Evolutionary conservation across 2,888 invertebrate species (phyloP).

Genomic region (Cabera pusaria): DNA sequence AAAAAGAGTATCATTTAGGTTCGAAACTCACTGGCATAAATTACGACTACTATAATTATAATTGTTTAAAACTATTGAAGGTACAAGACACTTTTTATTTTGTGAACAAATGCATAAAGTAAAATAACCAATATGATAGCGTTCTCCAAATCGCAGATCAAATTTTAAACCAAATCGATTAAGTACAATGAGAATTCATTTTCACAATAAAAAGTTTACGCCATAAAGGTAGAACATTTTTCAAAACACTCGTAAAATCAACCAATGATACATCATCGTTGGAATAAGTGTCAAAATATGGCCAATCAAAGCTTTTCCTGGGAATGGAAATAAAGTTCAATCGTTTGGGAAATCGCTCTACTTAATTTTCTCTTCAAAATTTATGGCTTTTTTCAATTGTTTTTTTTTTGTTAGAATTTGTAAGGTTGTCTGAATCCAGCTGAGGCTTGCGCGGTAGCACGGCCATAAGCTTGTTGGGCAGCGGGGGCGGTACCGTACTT

Average conservation of each 20-base stretch:
- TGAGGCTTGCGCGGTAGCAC: conserved; percentile 56
- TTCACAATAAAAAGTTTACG: conserved; percentile 13
- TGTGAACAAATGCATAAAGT: conserved; percentile 7
- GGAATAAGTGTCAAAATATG: conserved; percentile 7
- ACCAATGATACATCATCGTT: conserved; percentile 12
- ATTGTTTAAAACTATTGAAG: conserved; percentile 19
- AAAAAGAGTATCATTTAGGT: conserved; percentile 57
- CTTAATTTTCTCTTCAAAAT: conserved; percentile 17
- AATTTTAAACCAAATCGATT: background rate
- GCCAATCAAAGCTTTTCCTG: conserved; percentile 26
- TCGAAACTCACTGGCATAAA: conserved; percentile 47
- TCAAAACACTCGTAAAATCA: conserved; percentile 4
- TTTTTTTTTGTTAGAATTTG: conserved; percentile 59
- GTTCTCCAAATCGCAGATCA: conserved; percentile 5
- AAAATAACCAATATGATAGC: conserved; percentile 3
- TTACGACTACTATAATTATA: conserved; percentile 42
- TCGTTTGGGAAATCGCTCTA: conserved; percentile 35
- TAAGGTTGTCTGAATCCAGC: conserved; percentile 66
- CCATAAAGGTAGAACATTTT: conserved; percentile 26
- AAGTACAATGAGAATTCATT: too few species aligned
- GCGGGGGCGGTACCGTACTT: conserved; percentile 62
- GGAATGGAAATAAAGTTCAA: conserved; percentile 13
- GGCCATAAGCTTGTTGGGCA: conserved; percentile 48
- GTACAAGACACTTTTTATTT: conserved; percentile 14
- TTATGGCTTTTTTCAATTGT: conserved; percentile 23